A percentile compares a stretch with the other conserved stretches of the same genome.
Conservation (phyloP, 2,888 invertebrate species). For the Lapara coniferarum region DNA sequence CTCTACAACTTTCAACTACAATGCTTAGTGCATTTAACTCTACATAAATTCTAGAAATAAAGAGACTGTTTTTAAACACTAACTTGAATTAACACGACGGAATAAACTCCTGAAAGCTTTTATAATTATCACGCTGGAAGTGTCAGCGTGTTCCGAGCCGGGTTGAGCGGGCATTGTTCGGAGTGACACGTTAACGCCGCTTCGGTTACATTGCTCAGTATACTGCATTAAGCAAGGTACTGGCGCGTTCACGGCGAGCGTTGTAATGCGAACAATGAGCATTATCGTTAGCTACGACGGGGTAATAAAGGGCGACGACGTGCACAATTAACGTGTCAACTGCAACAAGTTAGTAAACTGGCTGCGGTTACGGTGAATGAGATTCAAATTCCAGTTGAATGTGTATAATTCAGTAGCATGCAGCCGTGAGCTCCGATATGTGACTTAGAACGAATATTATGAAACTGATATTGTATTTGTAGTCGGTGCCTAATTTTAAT, state of each 20-base stretch:
- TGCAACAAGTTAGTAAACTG: neutral
- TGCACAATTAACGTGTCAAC: slow-evolving; percentile 8
- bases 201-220: slow-evolving; percentile 11
- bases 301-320: slow-evolving; percentile 9
- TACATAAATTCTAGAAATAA: neutral
- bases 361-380: neutral
- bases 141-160: slow-evolving; percentile 11
- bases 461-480: no score
- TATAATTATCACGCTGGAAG: slow-evolving; percentile 20
- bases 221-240: neutral
- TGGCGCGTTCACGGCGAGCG: slow-evolving; percentile 6
- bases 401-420: neutral
- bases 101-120: slow-evolving; percentile 24
- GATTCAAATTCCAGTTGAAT: neutral
- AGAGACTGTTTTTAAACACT: slow-evolving; percentile 15
- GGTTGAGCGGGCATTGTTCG: slow-evolving; percentile 1
- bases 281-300: slow-evolving; percentile 8
- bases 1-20: neutral
- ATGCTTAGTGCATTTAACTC: neutral
- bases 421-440: no score
- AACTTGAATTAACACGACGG: slow-evolving; percentile 20
- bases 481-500: no score
- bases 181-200: neutral
- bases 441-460: no score
- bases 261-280: slow-evolving; percentile 15